Percentiles rank a stretch among this genome's conserved stretches.
These are phyloP conservation scores for Keiferia lycopersicella DNA, from an alignment of 2,888 invertebrate genomes.

Conservation along the genomic window DNA sequence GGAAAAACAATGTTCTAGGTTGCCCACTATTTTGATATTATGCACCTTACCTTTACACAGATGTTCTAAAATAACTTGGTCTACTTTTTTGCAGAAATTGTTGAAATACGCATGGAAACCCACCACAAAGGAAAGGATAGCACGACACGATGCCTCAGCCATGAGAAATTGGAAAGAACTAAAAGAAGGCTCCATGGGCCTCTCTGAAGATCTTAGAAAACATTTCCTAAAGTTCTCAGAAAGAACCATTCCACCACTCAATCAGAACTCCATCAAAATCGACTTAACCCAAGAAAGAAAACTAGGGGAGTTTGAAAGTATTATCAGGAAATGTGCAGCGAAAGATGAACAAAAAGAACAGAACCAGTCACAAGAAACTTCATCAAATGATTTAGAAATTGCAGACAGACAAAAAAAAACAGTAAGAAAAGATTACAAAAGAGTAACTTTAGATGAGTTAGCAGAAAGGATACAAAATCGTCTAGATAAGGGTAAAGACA, in stretches of 20 bases:
- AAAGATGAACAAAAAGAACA: conserved; percentile 38
- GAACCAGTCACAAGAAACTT: conserved; percentile 9
- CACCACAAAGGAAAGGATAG: conserved; percentile 76
- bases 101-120: conserved; percentile 85
- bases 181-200: conserved; percentile 77
- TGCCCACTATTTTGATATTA: conserved; percentile 24
- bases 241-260: conserved; percentile 75
- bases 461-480: conserved; percentile 58
- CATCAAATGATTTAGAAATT: conserved; percentile 20
- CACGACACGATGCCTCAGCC: conserved; percentile 84
- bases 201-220: conserved; percentile 67
- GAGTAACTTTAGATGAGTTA: conserved; percentile 65
- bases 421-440: conserved; percentile 44
- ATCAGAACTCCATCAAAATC: conserved; percentile 59
- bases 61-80: neutral
- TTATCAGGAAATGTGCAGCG: conserved; percentile 67
- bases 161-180: conserved; percentile 86
- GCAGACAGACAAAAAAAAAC: conserved; percentile 31
- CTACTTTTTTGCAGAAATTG: conserved; percentile 78
- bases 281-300: conserved; percentile 54
- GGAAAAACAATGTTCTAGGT: too few relatives aligned
- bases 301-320: conserved; percentile 74
- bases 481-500: conserved; percentile 55
- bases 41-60: neutral
- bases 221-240: conserved; percentile 86